A percentile compares a stretch with the other conserved stretches of the same genome.
These are phyloP conservation scores for Lamproptera curius DNA, from an alignment of 2,888 invertebrate genomes.

Conservation along the genomic window DNA sequence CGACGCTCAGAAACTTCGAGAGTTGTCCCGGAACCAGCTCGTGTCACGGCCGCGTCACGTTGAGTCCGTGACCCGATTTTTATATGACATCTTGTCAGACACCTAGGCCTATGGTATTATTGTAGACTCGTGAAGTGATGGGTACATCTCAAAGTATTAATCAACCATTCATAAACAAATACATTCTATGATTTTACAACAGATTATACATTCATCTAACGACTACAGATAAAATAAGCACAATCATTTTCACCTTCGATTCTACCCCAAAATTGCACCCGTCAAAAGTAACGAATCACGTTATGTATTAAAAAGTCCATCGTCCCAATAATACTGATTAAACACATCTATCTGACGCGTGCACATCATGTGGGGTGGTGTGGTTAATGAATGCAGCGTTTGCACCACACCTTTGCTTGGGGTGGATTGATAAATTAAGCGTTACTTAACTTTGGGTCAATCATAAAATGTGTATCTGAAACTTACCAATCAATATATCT, in stretches of 20 bases:
- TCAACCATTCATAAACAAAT: too few species aligned
- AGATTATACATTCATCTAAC: too few species aligned
- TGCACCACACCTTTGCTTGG: conserved; percentile 35
- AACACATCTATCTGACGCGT: conserved; percentile 22
- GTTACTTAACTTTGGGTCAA: too few species aligned
- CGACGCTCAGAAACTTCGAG: conserved; percentile 13
- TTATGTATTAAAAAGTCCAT: conserved; percentile 15
- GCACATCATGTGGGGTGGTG: conserved; percentile 29
- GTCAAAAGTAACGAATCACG: conserved; percentile 5
- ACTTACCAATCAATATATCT: too few species aligned
- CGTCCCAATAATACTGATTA: conserved; percentile 15
- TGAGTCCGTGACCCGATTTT: conserved; percentile 6
- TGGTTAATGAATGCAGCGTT: conserved; percentile 38
- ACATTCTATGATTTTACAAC: too few species aligned
- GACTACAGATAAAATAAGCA: too few species aligned
- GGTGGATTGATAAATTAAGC: conserved; percentile 17
- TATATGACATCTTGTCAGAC: too few species aligned
- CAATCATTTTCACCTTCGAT: background rate
- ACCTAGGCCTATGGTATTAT: too few species aligned
- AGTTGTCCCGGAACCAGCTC: conserved; percentile 15
- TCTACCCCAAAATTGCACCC: background rate
- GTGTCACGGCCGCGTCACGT: conserved; percentile 8
- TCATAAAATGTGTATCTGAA: too few species aligned
- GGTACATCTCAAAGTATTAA: too few species aligned
- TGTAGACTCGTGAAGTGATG: too few species aligned